Conservation (phyloP, 2,888 invertebrate species). For the Rosalia funebris region DNA sequence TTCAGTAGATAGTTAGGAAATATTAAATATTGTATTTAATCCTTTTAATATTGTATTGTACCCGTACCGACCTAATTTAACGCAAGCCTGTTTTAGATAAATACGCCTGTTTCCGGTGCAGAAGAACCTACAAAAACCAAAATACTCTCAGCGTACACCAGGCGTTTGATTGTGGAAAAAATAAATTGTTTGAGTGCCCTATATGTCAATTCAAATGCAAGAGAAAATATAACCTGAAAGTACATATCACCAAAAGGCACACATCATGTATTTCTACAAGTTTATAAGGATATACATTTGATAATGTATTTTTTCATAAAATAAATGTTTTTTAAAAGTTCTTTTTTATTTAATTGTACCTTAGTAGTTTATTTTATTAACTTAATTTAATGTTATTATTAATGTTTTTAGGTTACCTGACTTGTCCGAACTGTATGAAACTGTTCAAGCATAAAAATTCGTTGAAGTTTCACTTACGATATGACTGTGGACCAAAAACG, state of each 20-base stretch:
- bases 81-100: conserved; percentile 37
- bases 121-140: conserved; percentile 53
- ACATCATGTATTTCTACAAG: conserved; percentile 54
- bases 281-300: background rate
- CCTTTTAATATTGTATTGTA: no score
- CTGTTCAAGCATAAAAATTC: conserved; percentile 24
- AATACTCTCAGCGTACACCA: conserved; percentile 56
- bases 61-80: no score
- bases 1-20: no score
- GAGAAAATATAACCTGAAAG: conserved; percentile 81
- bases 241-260: conserved; percentile 78
- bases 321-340: no score
- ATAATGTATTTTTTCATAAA: no score
- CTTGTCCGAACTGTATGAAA: conserved; percentile 22
- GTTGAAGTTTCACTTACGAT: conserved; percentile 28
- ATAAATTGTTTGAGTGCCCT: conserved; percentile 64
- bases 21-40: no score
- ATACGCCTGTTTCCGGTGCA: conserved; percentile 46
- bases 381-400: no score
- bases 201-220: conserved; percentile 65
- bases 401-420: background rate
- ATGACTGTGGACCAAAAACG: conserved; percentile 43
- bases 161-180: conserved; percentile 67
- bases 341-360: no score
- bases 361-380: no score